Evolutionary conservation across 2,888 invertebrate genomes (phyloP), one percentile per base, ranked within the genome.

Genomic region (Drosophila nigricruria): DNA sequence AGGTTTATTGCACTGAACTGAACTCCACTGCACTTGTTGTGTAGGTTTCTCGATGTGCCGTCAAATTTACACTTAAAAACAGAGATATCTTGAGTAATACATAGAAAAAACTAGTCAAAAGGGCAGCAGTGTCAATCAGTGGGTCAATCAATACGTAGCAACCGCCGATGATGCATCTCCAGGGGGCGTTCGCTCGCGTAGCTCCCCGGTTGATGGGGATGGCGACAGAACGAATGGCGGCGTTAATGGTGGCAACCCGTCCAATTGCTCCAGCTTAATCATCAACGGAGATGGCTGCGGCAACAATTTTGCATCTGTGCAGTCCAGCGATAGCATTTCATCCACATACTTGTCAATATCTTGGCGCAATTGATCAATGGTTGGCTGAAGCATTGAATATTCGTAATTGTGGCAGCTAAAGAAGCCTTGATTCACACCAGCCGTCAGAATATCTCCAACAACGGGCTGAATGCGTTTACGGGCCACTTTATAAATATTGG

Each of bases 311-410:
- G 38, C 25, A n/a, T 38, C 32, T 20, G 23, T 18, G 23, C 56
- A 57, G 50, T 59, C 67, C 73, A 67, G 32, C 27, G 85, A 67
- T 49, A 83, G 18, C 18, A 85, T 43, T 40, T 82, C 62, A 27
- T 64, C 54, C 6, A 86, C 88, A 69, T 84, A 84, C 30, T 80
- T 67, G 56, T 84, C 88, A 40, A 84, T 88, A 38, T 84, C 83
- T 23, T 58, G 67, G 12, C 83, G 74, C 60, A 84, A 53, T 12
- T 82, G 71, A 20, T 88, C 88, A 43, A 84, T 82, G 20, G 81
- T 77, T 6, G 49, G 10, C 42, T 70, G 72, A n/a, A 73, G 69
- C 5, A 85, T 58, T 5, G 83, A 66, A 27, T 82, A 84, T n/a
- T 66, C 62, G 27, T 62, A 63, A 10, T 77, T 71, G 25, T 20